phyloP scores from a whole-genome alignment of 1,140 invertebrate genomes.

The Drosophila grimshawi region DNA sequence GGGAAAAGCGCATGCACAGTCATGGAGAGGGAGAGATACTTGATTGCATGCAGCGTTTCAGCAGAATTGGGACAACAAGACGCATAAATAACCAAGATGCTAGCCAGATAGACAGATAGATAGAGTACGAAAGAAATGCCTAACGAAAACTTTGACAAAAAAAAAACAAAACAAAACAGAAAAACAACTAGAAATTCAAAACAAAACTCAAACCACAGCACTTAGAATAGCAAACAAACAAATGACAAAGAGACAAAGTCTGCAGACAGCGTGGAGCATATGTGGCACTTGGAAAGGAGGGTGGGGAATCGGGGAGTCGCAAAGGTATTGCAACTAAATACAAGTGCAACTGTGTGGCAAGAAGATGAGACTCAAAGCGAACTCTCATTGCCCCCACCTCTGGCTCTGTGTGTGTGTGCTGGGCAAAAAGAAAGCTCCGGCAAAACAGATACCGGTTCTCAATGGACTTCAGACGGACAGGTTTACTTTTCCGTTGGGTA shows the following conservation, averaged over 20 bases:
- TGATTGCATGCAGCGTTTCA: conserved; percentile 58
- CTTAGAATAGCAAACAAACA: conserved; percentile 78
- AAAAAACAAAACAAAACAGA: conserved; percentile 46
- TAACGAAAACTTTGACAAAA: background rate
- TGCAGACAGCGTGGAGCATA: conserved; percentile 21
- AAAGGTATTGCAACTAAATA: conserved; percentile 74
- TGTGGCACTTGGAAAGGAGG: background rate
- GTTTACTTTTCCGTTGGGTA: conserved; percentile 79
- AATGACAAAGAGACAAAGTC: conserved; percentile 33
- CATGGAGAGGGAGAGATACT: conserved; percentile 2
- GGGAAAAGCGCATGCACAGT: conserved; percentile 44
- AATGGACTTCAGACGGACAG: conserved; percentile 58
- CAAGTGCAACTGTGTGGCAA: conserved; percentile 46
- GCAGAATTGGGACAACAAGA: conserved; percentile 79
- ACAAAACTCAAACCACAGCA: conserved; percentile 57
- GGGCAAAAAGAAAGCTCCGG: conserved; percentile 74
- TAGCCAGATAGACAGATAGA: conserved; percentile 46
- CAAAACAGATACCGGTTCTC: conserved; percentile 71
- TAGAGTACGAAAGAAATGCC: background rate
- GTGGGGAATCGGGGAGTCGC: conserved; percentile 1
- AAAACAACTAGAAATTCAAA: background rate
- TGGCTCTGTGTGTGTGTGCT: conserved; percentile 11
- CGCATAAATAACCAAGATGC: conserved; percentile 81
- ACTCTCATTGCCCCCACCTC: conserved; percentile 2
- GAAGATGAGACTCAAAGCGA: conserved; percentile 69